Percentiles rank a stretch among this genome's conserved stretches.
Conservation (phyloP, 2,797 vertebrate species). For the Pangasius macronema region DNA sequence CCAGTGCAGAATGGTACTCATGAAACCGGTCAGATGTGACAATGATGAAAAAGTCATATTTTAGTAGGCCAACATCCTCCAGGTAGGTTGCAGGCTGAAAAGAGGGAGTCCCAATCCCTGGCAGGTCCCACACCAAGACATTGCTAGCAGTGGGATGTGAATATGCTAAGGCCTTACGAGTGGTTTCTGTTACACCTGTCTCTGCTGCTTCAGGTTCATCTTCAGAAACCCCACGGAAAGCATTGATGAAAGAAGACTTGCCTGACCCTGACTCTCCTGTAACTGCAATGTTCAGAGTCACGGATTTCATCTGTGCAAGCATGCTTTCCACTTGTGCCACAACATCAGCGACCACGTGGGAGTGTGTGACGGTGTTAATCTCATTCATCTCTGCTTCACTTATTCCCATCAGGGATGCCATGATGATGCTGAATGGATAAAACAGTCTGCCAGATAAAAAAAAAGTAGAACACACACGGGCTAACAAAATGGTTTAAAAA, state of each 20-base stretch:
- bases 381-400: conserved; percentile 51
- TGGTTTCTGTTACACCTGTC: conserved; percentile 49
- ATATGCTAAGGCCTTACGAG: conserved; percentile 42
- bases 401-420: conserved; percentile 37
- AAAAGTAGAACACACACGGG: neutral
- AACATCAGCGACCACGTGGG: conserved; percentile 24
- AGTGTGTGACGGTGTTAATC: conserved; percentile 43
- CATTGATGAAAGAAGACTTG: conserved; percentile 65
- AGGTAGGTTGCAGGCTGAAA: conserved; percentile 52
- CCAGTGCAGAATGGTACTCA: conserved; percentile 43
- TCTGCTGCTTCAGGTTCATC: conserved; percentile 45
- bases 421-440: conserved; percentile 5
- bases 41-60: conserved; percentile 62
- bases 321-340: conserved; percentile 29
- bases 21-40: conserved; percentile 55
- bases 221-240: conserved; percentile 48
- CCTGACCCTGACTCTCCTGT: conserved; percentile 58
- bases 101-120: conserved; percentile 53
- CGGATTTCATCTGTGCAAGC: conserved; percentile 4
- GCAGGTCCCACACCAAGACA: conserved; percentile 62
- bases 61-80: conserved; percentile 37
- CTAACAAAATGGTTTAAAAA: neutral
- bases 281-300: conserved; percentile 56
- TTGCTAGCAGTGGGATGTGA: conserved; percentile 49
- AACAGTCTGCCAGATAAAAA: neutral